Percentiles rank a stretch among this genome's conserved stretches.
Conservation (phyloP, 2,888 invertebrate species). For the Caenorhabditis afra region DNA sequence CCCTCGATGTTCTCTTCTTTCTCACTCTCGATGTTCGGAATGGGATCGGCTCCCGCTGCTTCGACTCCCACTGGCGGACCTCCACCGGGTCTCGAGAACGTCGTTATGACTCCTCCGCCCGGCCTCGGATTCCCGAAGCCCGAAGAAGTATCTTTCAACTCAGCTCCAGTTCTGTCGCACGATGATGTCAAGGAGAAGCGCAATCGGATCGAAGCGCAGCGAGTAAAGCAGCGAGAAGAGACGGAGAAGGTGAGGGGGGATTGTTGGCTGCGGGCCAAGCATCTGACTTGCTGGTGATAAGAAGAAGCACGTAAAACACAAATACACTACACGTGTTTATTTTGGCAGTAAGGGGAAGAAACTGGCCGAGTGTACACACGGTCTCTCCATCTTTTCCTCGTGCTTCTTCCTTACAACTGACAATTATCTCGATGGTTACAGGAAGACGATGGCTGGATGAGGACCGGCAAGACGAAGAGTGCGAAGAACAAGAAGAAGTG, state of each 20-base stretch:
- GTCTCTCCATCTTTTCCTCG: constrained; percentile 1
- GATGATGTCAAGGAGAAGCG: constrained; percentile 50
- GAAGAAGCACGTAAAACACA: constrained; percentile 43
- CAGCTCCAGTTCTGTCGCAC: constrained; percentile 56
- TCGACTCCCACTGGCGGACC: constrained; percentile 19
- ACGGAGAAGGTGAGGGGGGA: constrained; percentile 25
- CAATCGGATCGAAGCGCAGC: constrained; percentile 27
- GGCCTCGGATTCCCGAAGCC: constrained; percentile 33
- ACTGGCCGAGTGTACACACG: constrained; percentile 44
- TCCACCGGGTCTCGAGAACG: constrained; percentile 54
- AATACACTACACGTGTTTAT: constrained; percentile 53
- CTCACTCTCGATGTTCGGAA: constrained; percentile 50
- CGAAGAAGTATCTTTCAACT: constrained; percentile 39
- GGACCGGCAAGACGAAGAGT: constrained; percentile 36
- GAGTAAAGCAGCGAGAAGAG: constrained; percentile 6
- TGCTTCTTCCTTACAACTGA: background rate
- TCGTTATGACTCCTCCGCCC: constrained; percentile 48
- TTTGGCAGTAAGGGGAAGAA: constrained; percentile 32
- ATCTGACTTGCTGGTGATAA: constrained; percentile 50
- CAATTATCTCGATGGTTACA: constrained; percentile 14
- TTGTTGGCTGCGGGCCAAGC: constrained; percentile 40
- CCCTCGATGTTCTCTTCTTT: constrained; percentile 48
- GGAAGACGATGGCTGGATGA: constrained; percentile 53
- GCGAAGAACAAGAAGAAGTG: constrained; percentile 43
- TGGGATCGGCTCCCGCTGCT: background rate